These are phyloP conservation scores for Xestia c-nigrum DNA, from an alignment of 2,888 invertebrate genomes.

Conservation along the genomic window DNA sequence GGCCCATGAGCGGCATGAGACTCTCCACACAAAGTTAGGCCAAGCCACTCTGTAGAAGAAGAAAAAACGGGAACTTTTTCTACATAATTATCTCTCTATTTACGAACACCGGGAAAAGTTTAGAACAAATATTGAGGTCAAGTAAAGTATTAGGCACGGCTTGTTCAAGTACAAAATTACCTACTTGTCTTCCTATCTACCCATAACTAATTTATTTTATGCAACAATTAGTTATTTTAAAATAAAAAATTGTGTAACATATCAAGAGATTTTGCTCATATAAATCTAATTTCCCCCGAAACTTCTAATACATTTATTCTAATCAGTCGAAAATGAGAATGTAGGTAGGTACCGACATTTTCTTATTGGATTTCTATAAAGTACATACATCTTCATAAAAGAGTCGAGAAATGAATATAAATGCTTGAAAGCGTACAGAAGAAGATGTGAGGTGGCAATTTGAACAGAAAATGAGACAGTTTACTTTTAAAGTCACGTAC, in stretches of 20 bases:
- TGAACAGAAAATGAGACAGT: constrained; percentile 86
- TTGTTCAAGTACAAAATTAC: background rate
- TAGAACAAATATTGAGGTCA: background rate
- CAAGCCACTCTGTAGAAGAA: too few species aligned
- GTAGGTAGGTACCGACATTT: constrained; percentile 73
- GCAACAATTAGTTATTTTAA: background rate
- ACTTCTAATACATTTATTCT: constrained; percentile 64
- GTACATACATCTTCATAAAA: constrained; percentile 84
- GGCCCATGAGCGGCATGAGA: too few species aligned
- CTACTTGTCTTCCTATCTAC: background rate
- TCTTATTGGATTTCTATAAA: constrained; percentile 79
- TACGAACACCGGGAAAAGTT: background rate
- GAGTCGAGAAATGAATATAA: constrained; percentile 85
- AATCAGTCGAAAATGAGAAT: constrained; percentile 64
- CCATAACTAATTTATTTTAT: background rate
- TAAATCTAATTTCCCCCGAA: constrained; percentile 26
- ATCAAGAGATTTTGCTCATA: background rate
- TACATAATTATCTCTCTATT: background rate
- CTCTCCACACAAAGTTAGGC: too few species aligned
- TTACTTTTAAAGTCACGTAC: constrained; percentile 87
- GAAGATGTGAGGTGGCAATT: constrained; percentile 87
- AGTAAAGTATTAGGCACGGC: background rate
- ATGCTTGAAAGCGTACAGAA: constrained; percentile 81
- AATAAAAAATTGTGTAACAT: too few species aligned
- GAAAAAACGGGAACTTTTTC: too few species aligned